These are phyloP conservation scores for Natrix natrix DNA, from an alignment of 2,797 vertebrate genomes.

Conservation along the genomic window DNA sequence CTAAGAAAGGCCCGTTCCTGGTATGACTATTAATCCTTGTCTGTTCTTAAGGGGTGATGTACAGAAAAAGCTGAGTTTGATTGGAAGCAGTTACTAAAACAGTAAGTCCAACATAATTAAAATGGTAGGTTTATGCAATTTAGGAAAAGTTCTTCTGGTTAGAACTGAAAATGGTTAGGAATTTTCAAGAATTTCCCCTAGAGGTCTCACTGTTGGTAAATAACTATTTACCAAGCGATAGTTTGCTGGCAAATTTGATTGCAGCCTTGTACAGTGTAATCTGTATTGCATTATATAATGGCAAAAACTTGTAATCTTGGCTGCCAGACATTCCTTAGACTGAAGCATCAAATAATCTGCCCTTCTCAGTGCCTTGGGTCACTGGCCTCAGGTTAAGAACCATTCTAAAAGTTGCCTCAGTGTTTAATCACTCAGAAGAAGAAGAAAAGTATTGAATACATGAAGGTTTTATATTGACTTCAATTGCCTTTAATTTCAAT, in stretches of 20 bases:
- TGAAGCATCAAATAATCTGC: not conserved
- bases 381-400: not conserved
- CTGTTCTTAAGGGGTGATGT: not conserved
- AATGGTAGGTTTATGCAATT: not conserved
- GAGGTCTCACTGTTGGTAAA: not conserved
- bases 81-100: not conserved
- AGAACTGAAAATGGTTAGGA: not conserved
- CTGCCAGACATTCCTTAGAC: not conserved
- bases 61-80: not conserved
- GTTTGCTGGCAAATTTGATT: not conserved
- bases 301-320: not conserved
- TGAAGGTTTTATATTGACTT: not conserved
- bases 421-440: not conserved
- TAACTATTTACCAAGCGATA: not conserved
- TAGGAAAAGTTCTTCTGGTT: not conserved
- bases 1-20: not conserved
- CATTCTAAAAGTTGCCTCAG: not conserved
- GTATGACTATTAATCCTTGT: not conserved
- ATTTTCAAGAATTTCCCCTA: not conserved
- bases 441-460: not conserved
- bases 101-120: not conserved
- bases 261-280: not conserved
- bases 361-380: not conserved
- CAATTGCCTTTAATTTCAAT: not conserved
- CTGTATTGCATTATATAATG: not conserved